Base-by-base conservation (phyloP, 30 jellyfish, hydroid and myxozoan genomes). In the Aurelia aurita complex sp. Pacific region DNA sequence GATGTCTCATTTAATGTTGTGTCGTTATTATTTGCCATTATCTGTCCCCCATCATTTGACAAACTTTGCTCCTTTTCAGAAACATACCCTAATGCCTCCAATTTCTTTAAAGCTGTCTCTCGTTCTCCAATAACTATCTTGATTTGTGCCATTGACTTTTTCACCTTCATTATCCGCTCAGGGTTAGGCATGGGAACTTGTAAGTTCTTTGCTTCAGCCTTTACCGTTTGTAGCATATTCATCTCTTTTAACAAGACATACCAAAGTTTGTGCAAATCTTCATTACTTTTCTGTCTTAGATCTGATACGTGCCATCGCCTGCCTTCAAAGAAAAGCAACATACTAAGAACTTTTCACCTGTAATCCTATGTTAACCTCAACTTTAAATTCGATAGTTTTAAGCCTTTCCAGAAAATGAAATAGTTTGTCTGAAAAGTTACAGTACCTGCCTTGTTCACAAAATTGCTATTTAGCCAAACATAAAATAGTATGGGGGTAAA, bases 201-300 rank as follows among this genome's bases (percentile, higher is more conserved):
- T 61, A 83, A 92, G 55, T 97, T 72, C 60, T 77, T 90, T 52
- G 97, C 96, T 76, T 95, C 99, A 23, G 75, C 97, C 57, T 67
- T 72, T 54, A 95, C 89, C 5, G 99, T 95, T 81, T 79, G 90
- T 13, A 95, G 77, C 99, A 95, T 95, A 90, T 95, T 95, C 76
- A 83, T 85, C 71, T 95, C 99, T 52, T 95, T 95, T 19, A 95
- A 64, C 70, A 95, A 73, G 6, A 95, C 99, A 87, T 83, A 95
- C 99, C 99, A 95, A 53, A 95, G 87, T 69, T 95, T 95, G 82
- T 95, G 99, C 70, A 95, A 73, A 78, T 95, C 99, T 23, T 82
- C 53, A 74, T 71, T 66, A 67, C 99, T 95, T 66, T 86, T 84
- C 67, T 76, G 91, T 57, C 99, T 97, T 53, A 95, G 82, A 64